Conservation (phyloP, 2,888 invertebrate species). For the Rhimphoctona megacephalus region DNA sequence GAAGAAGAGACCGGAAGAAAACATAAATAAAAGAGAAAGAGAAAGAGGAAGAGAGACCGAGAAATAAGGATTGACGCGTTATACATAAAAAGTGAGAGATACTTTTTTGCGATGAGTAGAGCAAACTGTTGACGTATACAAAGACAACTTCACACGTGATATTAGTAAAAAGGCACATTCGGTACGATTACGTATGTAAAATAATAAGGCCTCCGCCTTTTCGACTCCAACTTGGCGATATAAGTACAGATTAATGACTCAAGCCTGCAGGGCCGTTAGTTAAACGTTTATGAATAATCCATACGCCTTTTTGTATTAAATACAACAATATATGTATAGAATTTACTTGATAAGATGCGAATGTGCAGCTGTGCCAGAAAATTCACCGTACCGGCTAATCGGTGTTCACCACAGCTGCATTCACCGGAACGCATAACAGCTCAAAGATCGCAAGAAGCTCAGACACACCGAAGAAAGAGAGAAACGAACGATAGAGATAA, state of each 20-base stretch:
- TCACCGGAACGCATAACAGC: slow-evolving; percentile 70
- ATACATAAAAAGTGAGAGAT: slow-evolving; percentile 57
- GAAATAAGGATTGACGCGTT: slow-evolving; percentile 13
- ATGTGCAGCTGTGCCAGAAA: slow-evolving; percentile 58
- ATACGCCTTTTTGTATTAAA: background rate
- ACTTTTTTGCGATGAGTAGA: background rate
- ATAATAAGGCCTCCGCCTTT: slow-evolving; percentile 8
- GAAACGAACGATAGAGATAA: background rate
- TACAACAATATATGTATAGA: background rate
- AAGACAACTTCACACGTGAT: background rate
- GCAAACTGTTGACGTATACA: slow-evolving; percentile 21
- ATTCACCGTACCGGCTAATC: slow-evolving; percentile 73
- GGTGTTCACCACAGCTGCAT: slow-evolving; percentile 76
- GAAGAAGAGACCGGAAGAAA: background rate
- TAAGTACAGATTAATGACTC: background rate
- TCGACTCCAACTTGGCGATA: background rate
- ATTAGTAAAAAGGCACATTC: background rate
- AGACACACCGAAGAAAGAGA: background rate
- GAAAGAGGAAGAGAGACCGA: background rate
- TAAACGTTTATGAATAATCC: background rate
- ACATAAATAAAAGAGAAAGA: background rate
- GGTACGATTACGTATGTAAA: background rate
- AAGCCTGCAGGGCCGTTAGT: background rate
- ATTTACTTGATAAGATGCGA: background rate
- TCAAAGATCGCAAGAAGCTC: slow-evolving; percentile 22